phyloP scores from a whole-genome alignment of 2,113 vertebrate genomes.

The Hypomesus transpacificus region DNA sequence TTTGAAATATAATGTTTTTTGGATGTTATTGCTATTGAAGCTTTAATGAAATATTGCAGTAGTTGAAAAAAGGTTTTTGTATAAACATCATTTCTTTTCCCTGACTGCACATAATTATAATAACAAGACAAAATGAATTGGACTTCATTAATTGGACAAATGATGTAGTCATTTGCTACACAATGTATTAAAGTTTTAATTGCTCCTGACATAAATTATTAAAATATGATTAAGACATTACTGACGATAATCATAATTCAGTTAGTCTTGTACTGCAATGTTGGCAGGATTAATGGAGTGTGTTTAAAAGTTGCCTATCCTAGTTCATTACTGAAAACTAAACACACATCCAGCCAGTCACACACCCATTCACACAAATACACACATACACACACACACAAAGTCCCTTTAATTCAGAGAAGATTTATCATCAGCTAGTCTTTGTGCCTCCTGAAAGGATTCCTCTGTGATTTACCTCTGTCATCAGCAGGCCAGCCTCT shows the following conservation, averaged over 20 bases:
- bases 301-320: too few relatives aligned
- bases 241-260: conserved; percentile 18
- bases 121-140: conserved; percentile 22
- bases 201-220: conserved; percentile 32
- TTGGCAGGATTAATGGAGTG: too few relatives aligned
- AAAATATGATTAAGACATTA: conserved; percentile 33
- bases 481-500: background rate
- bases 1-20: too few relatives aligned
- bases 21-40: background rate
- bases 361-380: background rate
- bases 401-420: background rate
- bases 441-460: background rate
- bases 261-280: background rate
- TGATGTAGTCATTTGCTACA: conserved; percentile 1
- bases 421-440: background rate
- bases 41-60: background rate
- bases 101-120: conserved; percentile 2
- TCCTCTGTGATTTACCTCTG: background rate
- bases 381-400: background rate
- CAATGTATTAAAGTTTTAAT: conserved; percentile 23
- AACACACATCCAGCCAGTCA: background rate
- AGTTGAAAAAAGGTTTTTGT: background rate
- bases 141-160: conserved; percentile 14
- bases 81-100: background rate
- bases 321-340: too few relatives aligned